Conservation (phyloP, 1,140 invertebrate genomes). For the Saccostrea glomerata region DNA sequence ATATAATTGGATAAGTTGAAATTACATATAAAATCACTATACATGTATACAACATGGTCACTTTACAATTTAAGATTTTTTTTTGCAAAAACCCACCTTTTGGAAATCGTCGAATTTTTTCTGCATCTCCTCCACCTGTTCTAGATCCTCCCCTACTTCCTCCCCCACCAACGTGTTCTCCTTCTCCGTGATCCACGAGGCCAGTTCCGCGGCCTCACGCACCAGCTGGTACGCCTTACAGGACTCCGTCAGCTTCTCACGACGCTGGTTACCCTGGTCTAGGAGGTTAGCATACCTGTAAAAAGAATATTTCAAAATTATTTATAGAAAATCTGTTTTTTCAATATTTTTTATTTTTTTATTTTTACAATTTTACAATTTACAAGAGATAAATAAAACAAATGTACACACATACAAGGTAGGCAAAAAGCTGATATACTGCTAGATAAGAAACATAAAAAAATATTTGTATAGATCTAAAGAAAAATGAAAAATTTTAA, state of each 20-base stretch:
- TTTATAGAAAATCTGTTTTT: no score
- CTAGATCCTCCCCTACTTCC: constrained; percentile 88
- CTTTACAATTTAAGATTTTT: background rate
- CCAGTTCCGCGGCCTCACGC: constrained; percentile 97
- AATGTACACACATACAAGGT: no score
- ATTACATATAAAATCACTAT: no score
- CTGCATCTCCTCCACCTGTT: constrained; percentile 99
- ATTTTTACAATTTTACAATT: no score
- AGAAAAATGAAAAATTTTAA: no score
- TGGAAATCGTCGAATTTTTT: constrained; percentile 99
- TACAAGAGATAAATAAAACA: no score
- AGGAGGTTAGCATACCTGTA: constrained; percentile 91
- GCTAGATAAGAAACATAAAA: no score
- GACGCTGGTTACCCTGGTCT: constrained; percentile 92
- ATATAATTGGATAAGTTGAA: no score
- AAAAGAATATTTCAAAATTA: background rate
- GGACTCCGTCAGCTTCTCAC: constrained; percentile 97
- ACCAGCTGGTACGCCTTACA: constrained; percentile 98
- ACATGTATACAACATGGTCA: no score
- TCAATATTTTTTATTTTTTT: no score
- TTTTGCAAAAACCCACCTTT: constrained; percentile 72
- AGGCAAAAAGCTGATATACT: no score
- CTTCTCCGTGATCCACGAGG: constrained; percentile 99
- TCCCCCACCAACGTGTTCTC: constrained; percentile 90
- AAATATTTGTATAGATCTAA: no score